A percentile compares a stretch with the other conserved stretches of the same genome.
Evolutionary conservation across 1,140 invertebrate species (phyloP).

Genomic region (Diachasma alloeum): DNA sequence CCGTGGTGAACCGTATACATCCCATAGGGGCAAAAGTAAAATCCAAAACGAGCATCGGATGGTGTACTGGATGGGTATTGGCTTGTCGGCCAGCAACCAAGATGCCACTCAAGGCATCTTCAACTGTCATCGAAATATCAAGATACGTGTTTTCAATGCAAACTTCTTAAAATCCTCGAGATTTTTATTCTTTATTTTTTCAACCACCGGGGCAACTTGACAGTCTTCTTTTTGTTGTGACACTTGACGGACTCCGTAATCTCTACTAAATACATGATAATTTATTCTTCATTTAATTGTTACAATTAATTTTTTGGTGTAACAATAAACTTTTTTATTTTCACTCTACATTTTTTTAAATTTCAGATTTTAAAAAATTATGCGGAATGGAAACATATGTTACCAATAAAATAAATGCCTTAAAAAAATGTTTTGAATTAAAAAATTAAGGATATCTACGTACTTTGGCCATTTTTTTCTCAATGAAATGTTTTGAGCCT

Average conservation of each 20-base stretch:
- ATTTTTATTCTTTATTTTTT: neutral
- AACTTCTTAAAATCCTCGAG: constrained; percentile 9
- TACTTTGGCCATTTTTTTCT: no score
- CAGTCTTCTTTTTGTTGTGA: neutral
- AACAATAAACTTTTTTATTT: no score
- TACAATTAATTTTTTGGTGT: no score
- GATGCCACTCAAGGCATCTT: constrained; percentile 14
- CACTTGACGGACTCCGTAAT: neutral
- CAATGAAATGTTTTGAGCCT: no score
- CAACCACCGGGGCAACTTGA: neutral
- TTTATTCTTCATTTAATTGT: no score
- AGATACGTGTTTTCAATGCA: constrained; percentile 10
- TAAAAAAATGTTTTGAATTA: no score
- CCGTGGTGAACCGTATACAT: neutral
- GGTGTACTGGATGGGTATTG: neutral
- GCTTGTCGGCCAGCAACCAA: neutral
- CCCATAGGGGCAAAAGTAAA: neutral
- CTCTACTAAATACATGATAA: no score
- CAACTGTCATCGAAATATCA: constrained; percentile 11
- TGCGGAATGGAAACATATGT: no score
- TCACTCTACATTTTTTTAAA: no score
- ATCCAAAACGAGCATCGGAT: neutral
- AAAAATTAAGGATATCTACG: no score
- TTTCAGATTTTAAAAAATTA: no score
- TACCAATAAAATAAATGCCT: no score